Conservation (phyloP, 2,797 vertebrate genomes). For the Sebastes matsubarae region DNA sequence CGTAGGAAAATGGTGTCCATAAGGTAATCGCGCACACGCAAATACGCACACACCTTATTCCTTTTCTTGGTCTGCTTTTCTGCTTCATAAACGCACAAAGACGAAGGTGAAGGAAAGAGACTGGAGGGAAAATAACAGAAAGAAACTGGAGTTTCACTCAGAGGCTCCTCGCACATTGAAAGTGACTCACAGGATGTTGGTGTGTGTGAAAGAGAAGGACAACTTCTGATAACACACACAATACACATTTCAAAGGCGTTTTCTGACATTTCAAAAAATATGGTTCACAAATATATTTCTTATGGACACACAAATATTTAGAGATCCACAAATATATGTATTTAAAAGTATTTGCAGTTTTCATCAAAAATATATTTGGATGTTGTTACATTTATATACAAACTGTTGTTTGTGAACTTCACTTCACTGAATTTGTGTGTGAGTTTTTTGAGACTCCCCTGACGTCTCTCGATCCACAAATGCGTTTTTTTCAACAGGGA, state of each 20-base stretch:
- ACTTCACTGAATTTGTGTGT: too few species aligned
- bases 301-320: too few species aligned
- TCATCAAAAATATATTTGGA: too few species aligned
- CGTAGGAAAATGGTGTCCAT: neutral
- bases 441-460: too few species aligned
- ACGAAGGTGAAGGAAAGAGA: neutral
- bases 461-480: too few species aligned
- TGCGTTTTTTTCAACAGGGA: too few species aligned
- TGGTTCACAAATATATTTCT: too few species aligned
- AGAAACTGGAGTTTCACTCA: neutral
- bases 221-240: neutral
- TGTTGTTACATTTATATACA: too few species aligned
- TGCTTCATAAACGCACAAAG: neutral
- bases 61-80: neutral
- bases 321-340: too few species aligned
- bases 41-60: neutral
- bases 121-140: neutral
- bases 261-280: too few species aligned
- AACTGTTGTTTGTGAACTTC: too few species aligned
- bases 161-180: neutral
- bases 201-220: neutral
- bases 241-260: neutral
- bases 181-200: neutral
- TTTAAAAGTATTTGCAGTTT: too few species aligned
- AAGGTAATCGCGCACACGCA: neutral